Evolutionary conservation across 2,888 invertebrate species (phyloP).

Genomic region (Acrocera orbiculus): DNA sequence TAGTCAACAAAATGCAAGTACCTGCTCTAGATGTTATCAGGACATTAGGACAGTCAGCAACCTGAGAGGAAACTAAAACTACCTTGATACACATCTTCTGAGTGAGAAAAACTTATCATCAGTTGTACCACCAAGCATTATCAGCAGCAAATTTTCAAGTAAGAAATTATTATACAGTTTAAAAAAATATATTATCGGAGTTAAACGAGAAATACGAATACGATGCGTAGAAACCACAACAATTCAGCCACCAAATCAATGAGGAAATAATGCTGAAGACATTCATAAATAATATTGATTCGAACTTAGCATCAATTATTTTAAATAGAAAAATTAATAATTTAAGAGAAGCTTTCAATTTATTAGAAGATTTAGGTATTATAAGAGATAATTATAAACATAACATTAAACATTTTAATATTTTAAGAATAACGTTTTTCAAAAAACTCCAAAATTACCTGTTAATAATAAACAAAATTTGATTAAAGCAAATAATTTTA

Average conservation of each 20-base stretch:
- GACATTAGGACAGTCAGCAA: conserved; percentile 8
- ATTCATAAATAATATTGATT: conserved; percentile 13
- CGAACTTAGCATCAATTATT: conserved; percentile 8
- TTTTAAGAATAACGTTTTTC: not conserved
- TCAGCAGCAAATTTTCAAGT: conserved; percentile 8
- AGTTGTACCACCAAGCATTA: conserved; percentile 7
- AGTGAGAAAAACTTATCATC: conserved; percentile 10
- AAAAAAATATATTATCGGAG: conserved; percentile 10
- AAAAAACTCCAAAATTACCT: no score
- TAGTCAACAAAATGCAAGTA: conserved; percentile 13
- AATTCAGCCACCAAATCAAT: conserved; percentile 11
- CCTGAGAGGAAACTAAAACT: conserved; percentile 9
- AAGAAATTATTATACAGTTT: conserved; percentile 10
- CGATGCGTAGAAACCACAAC: conserved; percentile 10
- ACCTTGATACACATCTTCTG: conserved; percentile 11
- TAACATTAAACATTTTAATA: conserved; percentile 6
- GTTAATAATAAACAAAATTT: no score
- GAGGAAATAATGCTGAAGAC: conserved; percentile 13
- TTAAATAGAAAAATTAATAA: conserved; percentile 7
- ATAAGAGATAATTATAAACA: conserved; percentile 8
- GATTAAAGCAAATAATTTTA: not conserved
- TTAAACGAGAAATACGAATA: conserved; percentile 13
- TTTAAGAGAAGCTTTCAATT: conserved; percentile 5
- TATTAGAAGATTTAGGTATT: conserved; percentile 7
- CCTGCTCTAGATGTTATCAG: conserved; percentile 11